Percentiles rank a stretch among this genome's conserved stretches.
Conservation (phyloP, 2,113 vertebrate species). For the Balaeniceps rex region DNA sequence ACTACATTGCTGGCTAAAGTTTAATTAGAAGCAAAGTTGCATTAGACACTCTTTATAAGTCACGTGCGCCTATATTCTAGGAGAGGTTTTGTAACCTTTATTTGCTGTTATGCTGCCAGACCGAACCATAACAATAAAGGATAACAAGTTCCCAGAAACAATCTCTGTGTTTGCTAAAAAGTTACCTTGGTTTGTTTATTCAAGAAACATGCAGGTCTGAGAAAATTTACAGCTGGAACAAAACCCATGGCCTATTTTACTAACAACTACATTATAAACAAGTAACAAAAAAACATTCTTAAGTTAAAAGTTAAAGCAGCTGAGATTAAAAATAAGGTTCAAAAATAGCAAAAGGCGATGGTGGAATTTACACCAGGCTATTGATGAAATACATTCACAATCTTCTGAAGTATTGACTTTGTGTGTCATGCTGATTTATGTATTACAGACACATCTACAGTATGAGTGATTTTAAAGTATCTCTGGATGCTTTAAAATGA, state of each 20-base stretch:
- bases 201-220: background rate
- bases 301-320: background rate
- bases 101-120: background rate
- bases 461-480: background rate
- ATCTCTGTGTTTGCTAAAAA: background rate
- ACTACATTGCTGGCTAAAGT: background rate
- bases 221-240: background rate
- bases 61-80: background rate
- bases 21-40: background rate
- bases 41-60: background rate
- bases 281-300: background rate
- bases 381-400: rapidly evolving
- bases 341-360: background rate
- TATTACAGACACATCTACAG: background rate
- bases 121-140: background rate
- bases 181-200: background rate
- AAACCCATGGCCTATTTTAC: background rate
- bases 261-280: background rate
- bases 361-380: background rate
- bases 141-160: background rate
- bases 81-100: background rate
- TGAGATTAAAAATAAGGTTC: background rate
- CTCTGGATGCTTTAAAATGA: background rate
- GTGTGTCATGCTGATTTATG: background rate
- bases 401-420: background rate